Base-by-base conservation (phyloP, 2,113 vertebrate species). In the Festucalex cinctus region DNA sequence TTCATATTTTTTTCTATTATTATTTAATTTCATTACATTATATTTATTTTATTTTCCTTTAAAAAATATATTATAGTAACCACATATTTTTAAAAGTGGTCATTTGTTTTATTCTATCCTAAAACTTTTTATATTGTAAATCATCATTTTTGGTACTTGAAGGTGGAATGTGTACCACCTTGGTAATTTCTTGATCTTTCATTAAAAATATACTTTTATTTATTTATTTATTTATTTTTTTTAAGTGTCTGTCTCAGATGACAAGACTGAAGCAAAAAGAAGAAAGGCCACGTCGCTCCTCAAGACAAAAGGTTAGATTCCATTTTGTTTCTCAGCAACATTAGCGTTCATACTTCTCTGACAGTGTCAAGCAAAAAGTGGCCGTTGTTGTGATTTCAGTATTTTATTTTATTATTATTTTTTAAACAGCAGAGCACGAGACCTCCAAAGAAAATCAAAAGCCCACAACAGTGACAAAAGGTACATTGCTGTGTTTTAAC, bases 291-390 rank as follows among this genome's bases (percentile, higher is more conserved):
- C 79, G 72, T 37, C 77, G 6, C 73, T 68, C 35, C 62, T 62
- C 37, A 82, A 77, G 62, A 84, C 66, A 13, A 88, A 79, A 85
- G 79, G 83, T n/a, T 88, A 81, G 49, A 19, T 22, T 48, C 1
- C 1, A 9, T 43, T 12, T 26, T 36, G 59, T 36, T 24, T 37
- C 19, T 0, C 9, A 32, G 28, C 26, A 58, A 58, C 17, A 1
- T 20, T 24, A 26, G 22, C 22, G 12, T 12, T 28, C 10, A 16
- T 26, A 13, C 12, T 12, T 54, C 48, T 22, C 7, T 0, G 7
- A 3, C 2, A 3, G 8, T 9, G 9, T 8, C 19, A 49, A 49
- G 6, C 20, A n/a, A 49, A 8, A 22, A 56, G 12, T 54, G 6
- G 20, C 1, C 20, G 53, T 56, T 28, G 5, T 32, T 28, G 26